Evolutionary conservation across 2,888 invertebrate species (phyloP), one percentile per base, ranked within the genome.

Genomic region (Drosophila anomelani): DNA sequence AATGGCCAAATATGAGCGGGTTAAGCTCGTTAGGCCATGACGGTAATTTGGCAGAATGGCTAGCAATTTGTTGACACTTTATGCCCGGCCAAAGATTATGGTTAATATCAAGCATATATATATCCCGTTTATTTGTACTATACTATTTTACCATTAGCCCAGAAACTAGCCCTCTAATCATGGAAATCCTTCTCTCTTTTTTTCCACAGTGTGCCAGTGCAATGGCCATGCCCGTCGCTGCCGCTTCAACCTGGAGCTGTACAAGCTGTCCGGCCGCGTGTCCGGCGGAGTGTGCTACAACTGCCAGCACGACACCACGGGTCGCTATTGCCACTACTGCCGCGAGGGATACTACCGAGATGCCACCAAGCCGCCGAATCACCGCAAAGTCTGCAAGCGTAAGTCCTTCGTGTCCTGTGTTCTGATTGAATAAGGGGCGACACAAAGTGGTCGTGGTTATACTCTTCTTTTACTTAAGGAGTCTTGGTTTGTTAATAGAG

Each of bases 331-430:
- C 93, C 98, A 99, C 94, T 98, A 98, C 93, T 99, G 99, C 94
- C 96, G 97, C 83, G 98, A 99, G 93, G 99, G 99, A 38, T 99
- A 96, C 95, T 99, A 97, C 94, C 94, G 98, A 80, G 99, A 99
- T 93, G 96, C 96, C 72, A 95, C 96, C 77, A 97, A 97, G 92
- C 96, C 97, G 87, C 97, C 98, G 93, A 96, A 97, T 70, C 98
- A 99, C 93, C 95, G 98, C 92, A 98, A 98, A 94, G 98, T 98
- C 70, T 99, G 99, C 94, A 98, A 97, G 96, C 97, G 99, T 98
- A 94, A 96, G 96, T 92, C 7, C 15, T n/a, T n/a, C 34, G 34
- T 34, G 34, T 34, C 34, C 34, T 32, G 32, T 32, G 26, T 10
- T n/a, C n/a, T 10, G 51, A 51, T 51, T 51, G 51, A 51, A 51